Evolutionary conservation across 1,140 invertebrate species (phyloP), one percentile per base, ranked within the genome.

Genomic region (Leptonema lineaticorne): DNA sequence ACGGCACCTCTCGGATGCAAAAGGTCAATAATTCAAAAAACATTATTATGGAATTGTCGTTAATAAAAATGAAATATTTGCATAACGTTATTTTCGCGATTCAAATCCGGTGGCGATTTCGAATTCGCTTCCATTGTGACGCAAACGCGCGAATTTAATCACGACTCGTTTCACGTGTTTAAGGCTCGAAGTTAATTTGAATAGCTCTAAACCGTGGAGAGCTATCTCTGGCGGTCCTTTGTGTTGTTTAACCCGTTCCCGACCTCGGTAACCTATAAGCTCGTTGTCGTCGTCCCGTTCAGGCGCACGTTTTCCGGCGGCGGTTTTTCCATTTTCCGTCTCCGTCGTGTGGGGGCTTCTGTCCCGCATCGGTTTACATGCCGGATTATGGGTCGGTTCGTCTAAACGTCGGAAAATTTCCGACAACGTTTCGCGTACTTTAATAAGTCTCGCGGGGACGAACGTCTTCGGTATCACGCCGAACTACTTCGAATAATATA

Each of bases 121-220:
- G 30, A 33, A 11, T n/a, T n/a, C 30, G 11, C 30, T 33, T 33
- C 5, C 30, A 33, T 33, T 11, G 30, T 6, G n/a, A 5, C 30
- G 30, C 11, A 33, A 33, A 6, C 30, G 30, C 30, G 30, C n/a
- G n/a, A n/a, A 45, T 50, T 50, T 50, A 50, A 50, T 24, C 46
- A 50, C 46, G 22, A 26, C 50, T 53, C 50, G 50, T 53, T 53
- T 26, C 50, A 26, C 24, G 22, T 24, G 50, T 4, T 22, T 50
- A 50, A 50, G 27, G 27, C 50, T 26, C 50, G n/a, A 53, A 50
- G 46, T 50, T 50, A 50, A 50, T 50, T 53, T 26, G 20, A 53
- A 53, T 53, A 53, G 24, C 22, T 22, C n/a, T 53, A n/a, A 53
- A 26, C 50, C 11, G 50, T n/a, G n/a, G 27, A 26, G 22, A 26